Evolutionary conservation across 2,797 vertebrate genomes (phyloP), one percentile per base, ranked within the genome.

Genomic region (Cephalopachus bancanus): DNA sequence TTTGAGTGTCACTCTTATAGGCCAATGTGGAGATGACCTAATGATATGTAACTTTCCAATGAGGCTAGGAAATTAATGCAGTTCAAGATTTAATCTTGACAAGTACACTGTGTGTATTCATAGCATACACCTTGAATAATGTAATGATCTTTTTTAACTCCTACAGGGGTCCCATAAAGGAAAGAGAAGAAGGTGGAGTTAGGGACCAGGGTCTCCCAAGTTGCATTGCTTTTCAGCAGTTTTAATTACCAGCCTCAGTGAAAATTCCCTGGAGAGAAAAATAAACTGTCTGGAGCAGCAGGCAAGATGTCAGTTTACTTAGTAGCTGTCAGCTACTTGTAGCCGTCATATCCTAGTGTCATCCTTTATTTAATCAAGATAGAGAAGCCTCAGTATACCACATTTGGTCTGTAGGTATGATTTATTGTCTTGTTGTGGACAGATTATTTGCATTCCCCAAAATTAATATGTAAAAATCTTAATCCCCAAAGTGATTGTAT

Each of bases 361-460:
- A 86, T 95, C 84, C 83, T 92, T 92, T 97, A 98, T 98, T 98
- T 97, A 98, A 96, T 97, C 96, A 98, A 87, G 95, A 88, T 98
- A 59, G 92, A 98, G 93, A 78, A 97, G 19, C 86, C 97, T 98
- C 94, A 12, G 0, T 86, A 51, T 79, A 86, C 6, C 1, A 95
- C 83, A 94, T 97, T 96, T 67, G 30, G 0, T 97, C 94, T 97
- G 94, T 51, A 97, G 96, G 94, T 97, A 96, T 98, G 95, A 98
- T 98, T 98, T 98, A 97, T 76, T 97, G n/a, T 14, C 19, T 4
- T 59, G 22, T 10, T 72, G 24, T 33, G 24, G 7, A 26, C 2
- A 64, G 17, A 71, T 24, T 84, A 28, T 55, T 53, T 76, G 17
- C 5, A 22, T 3, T 0, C 3, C 26, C 3, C 2, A 2, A 22